Evolutionary conservation across 2,888 invertebrate genomes (phyloP).

Genomic region (Hyalella azteca): DNA sequence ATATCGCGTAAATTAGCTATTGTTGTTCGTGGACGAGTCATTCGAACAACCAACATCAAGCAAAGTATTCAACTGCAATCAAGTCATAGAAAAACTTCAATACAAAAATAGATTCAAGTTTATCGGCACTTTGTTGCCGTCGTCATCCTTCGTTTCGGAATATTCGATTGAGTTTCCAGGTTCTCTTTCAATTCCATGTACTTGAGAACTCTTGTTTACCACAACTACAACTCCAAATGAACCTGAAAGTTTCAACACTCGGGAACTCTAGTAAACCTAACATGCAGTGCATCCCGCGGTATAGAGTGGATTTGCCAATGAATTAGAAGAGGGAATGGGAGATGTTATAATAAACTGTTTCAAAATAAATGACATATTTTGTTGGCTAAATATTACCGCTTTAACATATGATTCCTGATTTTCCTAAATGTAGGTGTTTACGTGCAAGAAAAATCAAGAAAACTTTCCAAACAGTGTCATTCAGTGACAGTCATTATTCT

Average conservation of each 20-base stretch:
- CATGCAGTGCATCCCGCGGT: neutral
- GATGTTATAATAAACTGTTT: too few relatives aligned
- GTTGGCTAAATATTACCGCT: too few relatives aligned
- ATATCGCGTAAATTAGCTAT: conserved; percentile 17
- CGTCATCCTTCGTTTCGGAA: neutral
- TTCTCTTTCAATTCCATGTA: neutral
- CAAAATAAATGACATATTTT: too few relatives aligned
- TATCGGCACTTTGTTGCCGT: neutral
- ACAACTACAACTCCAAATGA: neutral
- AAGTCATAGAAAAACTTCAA: conserved; percentile 14
- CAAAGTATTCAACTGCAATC: conserved; percentile 22
- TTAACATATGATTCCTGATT: too few relatives aligned
- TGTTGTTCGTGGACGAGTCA: conserved; percentile 19
- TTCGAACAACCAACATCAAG: conserved; percentile 26
- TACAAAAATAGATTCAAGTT: conserved; percentile 29
- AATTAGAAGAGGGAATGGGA: too few relatives aligned
- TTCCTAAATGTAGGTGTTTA: too few relatives aligned
- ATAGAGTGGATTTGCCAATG: too few relatives aligned
- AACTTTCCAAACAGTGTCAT: too few relatives aligned
- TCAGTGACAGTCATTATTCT: too few relatives aligned
- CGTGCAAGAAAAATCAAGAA: too few relatives aligned
- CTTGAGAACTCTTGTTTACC: neutral
- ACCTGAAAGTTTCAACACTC: neutral
- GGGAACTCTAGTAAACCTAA: neutral
- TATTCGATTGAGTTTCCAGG: neutral